Evolutionary conservation across 2,888 invertebrate genomes (phyloP).

Genomic region (Priocnemis perturbator): DNA sequence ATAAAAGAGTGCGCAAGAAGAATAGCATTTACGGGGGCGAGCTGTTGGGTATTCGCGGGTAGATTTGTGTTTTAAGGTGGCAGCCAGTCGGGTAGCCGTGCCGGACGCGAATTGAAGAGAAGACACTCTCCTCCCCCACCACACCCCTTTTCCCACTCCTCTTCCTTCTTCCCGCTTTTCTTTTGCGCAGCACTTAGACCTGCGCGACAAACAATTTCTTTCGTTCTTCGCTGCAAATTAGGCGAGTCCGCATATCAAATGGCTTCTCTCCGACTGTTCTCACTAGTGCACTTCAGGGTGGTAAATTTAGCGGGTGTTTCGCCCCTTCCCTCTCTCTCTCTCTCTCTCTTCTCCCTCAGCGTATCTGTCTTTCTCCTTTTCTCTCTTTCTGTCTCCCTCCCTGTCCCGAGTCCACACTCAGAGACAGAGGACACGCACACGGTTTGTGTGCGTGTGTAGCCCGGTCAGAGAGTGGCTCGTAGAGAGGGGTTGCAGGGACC

Average conservation of each 20-base stretch:
- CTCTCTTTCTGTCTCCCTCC: slow-evolving; percentile 8
- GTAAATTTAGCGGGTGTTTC: slow-evolving; percentile 54
- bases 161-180: slow-evolving; percentile 17
- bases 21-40: too few relatives aligned
- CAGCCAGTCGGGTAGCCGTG: too few relatives aligned
- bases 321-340: background rate
- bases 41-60: too few relatives aligned
- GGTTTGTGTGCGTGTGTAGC: slow-evolving; percentile 1
- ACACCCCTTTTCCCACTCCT: slow-evolving; percentile 10
- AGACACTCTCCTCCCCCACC: background rate
- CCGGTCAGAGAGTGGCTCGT: too few relatives aligned
- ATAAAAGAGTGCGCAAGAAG: too few relatives aligned
- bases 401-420: too few relatives aligned
- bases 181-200: background rate
- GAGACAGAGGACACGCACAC: slow-evolving; percentile 36
- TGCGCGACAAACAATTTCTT: background rate
- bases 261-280: slow-evolving; percentile 13
- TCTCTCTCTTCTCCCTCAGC: too few relatives aligned
- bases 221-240: slow-evolving; percentile 1
- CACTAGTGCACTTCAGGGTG: slow-evolving; percentile 29
- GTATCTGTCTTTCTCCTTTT: slow-evolving; percentile 20
- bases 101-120: too few relatives aligned
- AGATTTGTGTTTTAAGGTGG: too few relatives aligned
- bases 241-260: slow-evolving; percentile 15
- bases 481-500: background rate